Evolutionary conservation across 2,113 vertebrate species (phyloP).

Genomic region (Synodontis membranacea): DNA sequence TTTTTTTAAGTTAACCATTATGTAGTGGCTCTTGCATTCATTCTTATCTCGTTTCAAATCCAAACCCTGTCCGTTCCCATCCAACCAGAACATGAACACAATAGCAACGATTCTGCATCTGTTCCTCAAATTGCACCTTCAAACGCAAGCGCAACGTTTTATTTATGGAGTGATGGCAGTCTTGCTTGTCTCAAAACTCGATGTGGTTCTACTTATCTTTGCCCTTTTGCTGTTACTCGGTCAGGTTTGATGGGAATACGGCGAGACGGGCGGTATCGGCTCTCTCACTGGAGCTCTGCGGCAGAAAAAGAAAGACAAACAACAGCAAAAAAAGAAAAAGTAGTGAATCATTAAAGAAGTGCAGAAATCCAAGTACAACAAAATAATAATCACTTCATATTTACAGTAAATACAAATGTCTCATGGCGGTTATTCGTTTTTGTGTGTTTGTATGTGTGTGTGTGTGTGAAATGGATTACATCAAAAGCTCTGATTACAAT

Average conservation of each 20-base stretch:
- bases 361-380: neutral
- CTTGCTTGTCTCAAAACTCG: conserved; percentile 5
- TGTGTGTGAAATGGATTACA: neutral
- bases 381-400: neutral
- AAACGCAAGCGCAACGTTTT: conserved; percentile 35
- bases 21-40: neutral
- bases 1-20: neutral
- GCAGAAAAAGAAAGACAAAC: neutral
- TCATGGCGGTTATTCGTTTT: neutral
- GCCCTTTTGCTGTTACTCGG: conserved; percentile 26
- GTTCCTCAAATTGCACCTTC: conserved; percentile 33
- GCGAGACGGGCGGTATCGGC: neutral
- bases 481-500: neutral
- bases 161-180: conserved; percentile 41
- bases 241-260: conserved; percentile 17
- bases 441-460: neutral
- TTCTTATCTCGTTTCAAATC: conserved; percentile 18
- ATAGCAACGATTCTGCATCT: conserved; percentile 27
- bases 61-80: neutral
- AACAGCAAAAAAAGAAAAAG: neutral
- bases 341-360: neutral
- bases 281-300: neutral
- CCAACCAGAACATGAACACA: conserved; percentile 21
- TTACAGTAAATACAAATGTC: neutral
- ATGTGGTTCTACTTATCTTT: conserved; percentile 42